phyloP scores from a whole-genome alignment of 2,113 vertebrate genomes.

The Erinaceus europaeus region DNA sequence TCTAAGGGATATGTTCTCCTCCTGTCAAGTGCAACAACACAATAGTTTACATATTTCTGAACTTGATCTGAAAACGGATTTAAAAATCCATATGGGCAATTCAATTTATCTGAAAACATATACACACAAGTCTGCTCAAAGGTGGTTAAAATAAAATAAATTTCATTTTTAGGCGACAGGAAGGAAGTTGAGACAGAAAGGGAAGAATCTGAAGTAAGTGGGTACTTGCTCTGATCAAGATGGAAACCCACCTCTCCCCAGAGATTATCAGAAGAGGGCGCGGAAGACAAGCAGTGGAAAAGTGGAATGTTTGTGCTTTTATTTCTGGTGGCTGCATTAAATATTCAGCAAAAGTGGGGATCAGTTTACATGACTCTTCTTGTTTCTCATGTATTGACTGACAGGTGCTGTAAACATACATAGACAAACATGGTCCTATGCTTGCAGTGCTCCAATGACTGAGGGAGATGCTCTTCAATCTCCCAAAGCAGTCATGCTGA shows the following conservation, averaged over 20 bases:
- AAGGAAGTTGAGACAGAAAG: conserved; percentile 87
- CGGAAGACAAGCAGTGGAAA: conserved; percentile 85
- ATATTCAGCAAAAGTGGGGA: conserved; percentile 89
- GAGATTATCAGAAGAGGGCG: conserved; percentile 86
- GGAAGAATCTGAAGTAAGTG: conserved; percentile 87
- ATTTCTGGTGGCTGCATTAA: conserved; percentile 88
- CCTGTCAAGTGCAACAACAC: conserved; percentile 85
- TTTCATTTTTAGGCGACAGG: conserved; percentile 91
- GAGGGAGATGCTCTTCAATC: conserved; percentile 76
- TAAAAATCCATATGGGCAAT: conserved; percentile 94
- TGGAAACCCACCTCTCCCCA: conserved; percentile 87
- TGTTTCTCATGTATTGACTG: conserved; percentile 92
- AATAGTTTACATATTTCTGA: conserved; percentile 94
- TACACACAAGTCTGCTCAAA: conserved; percentile 92
- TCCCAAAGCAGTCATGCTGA: conserved; percentile 53
- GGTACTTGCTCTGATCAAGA: conserved; percentile 83
- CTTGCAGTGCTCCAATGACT: conserved; percentile 75
- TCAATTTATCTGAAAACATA: conserved; percentile 94
- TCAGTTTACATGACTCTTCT: conserved; percentile 91
- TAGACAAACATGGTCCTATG: conserved; percentile 87
- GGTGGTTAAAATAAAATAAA: conserved; percentile 94
- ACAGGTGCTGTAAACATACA: conserved; percentile 94
- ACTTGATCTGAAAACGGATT: conserved; percentile 91
- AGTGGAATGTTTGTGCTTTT: conserved; percentile 86
- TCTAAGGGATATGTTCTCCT: conserved; percentile 83